Evolutionary conservation across 2,113 vertebrate species (phyloP), one percentile per base, ranked within the genome.

Genomic region (Chaetorhynchus papuensis): DNA sequence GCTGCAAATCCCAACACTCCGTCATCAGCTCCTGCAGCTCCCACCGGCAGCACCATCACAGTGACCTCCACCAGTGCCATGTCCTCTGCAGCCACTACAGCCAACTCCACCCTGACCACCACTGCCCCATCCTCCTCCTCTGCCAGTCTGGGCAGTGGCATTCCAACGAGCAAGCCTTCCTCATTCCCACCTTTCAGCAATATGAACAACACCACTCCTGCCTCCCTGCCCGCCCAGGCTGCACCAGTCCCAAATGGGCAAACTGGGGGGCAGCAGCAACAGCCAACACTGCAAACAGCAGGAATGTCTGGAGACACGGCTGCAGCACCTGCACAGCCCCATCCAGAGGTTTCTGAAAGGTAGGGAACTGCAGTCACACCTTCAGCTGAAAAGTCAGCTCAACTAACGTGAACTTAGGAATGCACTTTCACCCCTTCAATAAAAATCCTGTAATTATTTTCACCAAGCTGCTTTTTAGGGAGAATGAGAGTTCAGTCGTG

Each of bases 311-410:
- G 98, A 96, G 99, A 99, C 45, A 84, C 97, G 4, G 49, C 98
- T 91, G 97, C 97, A 76, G 98, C 96, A 21, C 98, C 98, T 75
- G 82, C 98, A 79, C 99, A 98, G 95, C 98, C 97, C 59, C 98
- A 98, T 91, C 94, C 98, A 15, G 99, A 99, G 96, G 98, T 99
- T 90, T 99, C 98, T 61, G 99, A 99, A 98, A 99, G 99, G 99
- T 99, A 98, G 77, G 22, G 26, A 12, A 2, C 54, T n/a, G 33
- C 27, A 14, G 0, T 41, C 30, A 37, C 56, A 47, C 65, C 49
- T 75, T 4, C 18, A 3, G n/a, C 28, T 52, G 10, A 18, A 53
- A 52, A 41, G 13, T 56, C 17, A 23, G 21, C 76, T 90, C 56
- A 50, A 1, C 64, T 53, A 4, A 10, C 0, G 9, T 9, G 42